Base-by-base conservation (phyloP, 2,888 invertebrate species). In the Xestia sexstrigata region DNA sequence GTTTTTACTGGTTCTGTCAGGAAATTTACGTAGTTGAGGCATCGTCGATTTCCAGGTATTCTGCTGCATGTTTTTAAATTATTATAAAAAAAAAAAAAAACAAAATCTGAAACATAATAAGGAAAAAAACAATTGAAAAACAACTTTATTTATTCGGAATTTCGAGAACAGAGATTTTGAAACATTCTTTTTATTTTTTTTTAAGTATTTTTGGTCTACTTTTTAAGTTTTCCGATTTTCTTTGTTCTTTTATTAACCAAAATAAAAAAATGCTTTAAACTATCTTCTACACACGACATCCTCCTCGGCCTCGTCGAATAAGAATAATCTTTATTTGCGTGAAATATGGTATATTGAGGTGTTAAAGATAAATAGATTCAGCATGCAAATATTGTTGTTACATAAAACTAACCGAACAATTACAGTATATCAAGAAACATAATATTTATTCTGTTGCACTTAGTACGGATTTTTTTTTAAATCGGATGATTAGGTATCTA, bases 1-100 rank as follows among this genome's bases (percentile, higher is more conserved):
- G 49, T 79, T 79, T 62, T 52, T 74, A 52, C 42, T 66, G 15
- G 65, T 45, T 23, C 35, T 30, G 13, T n/a, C 35, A n/a, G 45
- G 39, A 70, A 42, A 63, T 6, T 6, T 4, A 1, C n/a, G 42
- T 26, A 35, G 15, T 35, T 62, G 26, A 42, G 15, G 15, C 60
- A 35, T 42, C 9, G 39, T n/a, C 5, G 13, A 30, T 49, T 49
- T 71, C 49, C 49, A 23, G 26, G 58, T 58, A 58, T 58, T 55
- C 26, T n/a, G n/a, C n/a, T 49, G 23, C 42, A 65, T 65, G 62
- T 65, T 65, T 5, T 65, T 9, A 15, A n/a, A n/a, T n/a, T 35
- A 20, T 26, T 0, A 30, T 60, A 3, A 30, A n/a, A 42, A 65
- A 65, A 17, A 42, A 65, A 42, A 30, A n/a, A 42, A 65, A 65